These are phyloP conservation scores for Myiotriccus ornatus DNA, from an alignment of 2,797 vertebrate species.

Conservation along the genomic window DNA sequence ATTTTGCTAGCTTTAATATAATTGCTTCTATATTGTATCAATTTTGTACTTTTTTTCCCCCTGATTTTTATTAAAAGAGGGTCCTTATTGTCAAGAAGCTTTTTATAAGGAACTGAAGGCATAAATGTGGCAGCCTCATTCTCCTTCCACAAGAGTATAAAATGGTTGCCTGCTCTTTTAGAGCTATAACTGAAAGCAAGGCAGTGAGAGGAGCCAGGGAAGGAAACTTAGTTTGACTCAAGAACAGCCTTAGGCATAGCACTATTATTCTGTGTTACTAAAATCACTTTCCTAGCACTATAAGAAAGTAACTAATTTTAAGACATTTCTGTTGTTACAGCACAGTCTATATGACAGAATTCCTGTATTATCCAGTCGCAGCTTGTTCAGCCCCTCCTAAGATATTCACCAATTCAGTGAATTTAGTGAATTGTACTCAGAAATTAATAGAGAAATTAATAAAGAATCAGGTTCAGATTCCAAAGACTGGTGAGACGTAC, in stretches of 20 bases:
- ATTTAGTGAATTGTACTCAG: neutral
- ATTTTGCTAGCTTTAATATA: neutral
- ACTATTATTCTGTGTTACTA: neutral
- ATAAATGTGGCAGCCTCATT: neutral
- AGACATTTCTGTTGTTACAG: neutral
- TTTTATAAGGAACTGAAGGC: neutral
- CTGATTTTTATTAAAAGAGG: neutral
- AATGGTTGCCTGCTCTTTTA: neutral
- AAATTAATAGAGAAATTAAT: neutral
- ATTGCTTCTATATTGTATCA: neutral
- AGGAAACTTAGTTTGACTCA: neutral
- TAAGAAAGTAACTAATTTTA: slow-evolving; percentile 19
- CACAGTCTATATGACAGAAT: neutral
- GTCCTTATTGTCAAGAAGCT: neutral
- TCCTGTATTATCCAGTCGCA: neutral
- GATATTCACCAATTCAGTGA: neutral
- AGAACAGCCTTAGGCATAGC: slow-evolving; percentile 26
- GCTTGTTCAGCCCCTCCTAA: neutral
- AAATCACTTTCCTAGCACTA: neutral
- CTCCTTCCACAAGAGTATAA: neutral
- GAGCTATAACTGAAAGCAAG: neutral
- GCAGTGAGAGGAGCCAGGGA: neutral
- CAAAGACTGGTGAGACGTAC: neutral
- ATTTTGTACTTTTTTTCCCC: neutral
- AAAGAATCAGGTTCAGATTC: neutral